Conservation (phyloP, 1,140 invertebrate species). For the Anagrus nilaparvatae region DNA sequence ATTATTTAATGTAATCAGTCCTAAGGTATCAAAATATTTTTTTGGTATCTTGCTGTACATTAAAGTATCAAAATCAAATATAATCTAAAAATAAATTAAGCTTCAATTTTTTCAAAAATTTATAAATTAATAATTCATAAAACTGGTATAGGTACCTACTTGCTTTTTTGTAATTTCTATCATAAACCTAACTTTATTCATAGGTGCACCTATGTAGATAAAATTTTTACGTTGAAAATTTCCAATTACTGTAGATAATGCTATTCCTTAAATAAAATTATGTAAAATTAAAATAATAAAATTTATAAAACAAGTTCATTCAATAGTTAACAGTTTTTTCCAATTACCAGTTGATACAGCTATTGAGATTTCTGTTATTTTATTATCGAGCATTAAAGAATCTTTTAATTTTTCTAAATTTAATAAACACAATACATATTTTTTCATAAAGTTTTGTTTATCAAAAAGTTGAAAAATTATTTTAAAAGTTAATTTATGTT, state of each 20-base stretch:
- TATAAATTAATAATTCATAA: not conserved
- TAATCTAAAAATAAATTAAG: constrained; percentile 31
- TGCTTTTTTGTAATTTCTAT: constrained; percentile 15
- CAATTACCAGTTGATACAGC: constrained; percentile 55
- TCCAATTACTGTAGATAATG: constrained; percentile 60
- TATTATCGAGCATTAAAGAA: constrained; percentile 35
- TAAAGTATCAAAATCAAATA: constrained; percentile 55
- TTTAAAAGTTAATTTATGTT: no score
- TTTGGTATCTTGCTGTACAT: constrained; percentile 49
- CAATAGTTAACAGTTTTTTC: no score
- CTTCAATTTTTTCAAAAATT: not conserved
- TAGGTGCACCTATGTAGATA: constrained; percentile 53
- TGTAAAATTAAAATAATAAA: not conserved
- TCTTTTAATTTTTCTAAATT: constrained; percentile 37
- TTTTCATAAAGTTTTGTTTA: no score
- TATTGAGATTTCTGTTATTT: constrained; percentile 44
- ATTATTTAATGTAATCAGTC: no score
- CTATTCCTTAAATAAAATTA: constrained; percentile 25
- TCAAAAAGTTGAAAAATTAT: no score
- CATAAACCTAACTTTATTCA: constrained; percentile 42
- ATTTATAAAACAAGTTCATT: not conserved
- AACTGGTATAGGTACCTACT: constrained; percentile 16
- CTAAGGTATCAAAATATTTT: no score
- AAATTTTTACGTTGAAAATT: constrained; percentile 55
- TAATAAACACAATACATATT: no score